Evolutionary conservation across 2,113 vertebrate species (phyloP).

Genomic region (Oncorhynchus nerka): DNA sequence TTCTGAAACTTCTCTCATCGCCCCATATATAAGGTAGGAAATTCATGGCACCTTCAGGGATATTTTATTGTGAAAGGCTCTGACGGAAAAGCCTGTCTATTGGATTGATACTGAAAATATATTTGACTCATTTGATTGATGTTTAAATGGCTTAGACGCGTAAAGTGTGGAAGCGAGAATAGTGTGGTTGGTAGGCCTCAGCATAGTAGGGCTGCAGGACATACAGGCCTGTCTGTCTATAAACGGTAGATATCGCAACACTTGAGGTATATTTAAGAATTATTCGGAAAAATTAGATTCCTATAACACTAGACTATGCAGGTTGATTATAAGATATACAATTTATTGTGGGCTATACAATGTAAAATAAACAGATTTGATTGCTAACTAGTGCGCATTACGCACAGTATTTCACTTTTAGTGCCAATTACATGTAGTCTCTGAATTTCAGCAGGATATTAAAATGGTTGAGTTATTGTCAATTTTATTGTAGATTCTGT

Average conservation of each 20-base stretch:
- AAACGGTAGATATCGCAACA: background rate
- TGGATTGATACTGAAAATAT: background rate
- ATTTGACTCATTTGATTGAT: conserved; percentile 4
- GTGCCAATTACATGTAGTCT: too few relatives aligned
- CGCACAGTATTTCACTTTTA: too few relatives aligned
- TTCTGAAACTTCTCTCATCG: conserved; percentile 27
- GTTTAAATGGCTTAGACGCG: conserved; percentile 20
- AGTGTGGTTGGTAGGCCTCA: background rate
- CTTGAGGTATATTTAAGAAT: background rate
- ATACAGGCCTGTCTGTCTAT: background rate
- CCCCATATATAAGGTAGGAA: conserved; percentile 53
- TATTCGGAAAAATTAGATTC: background rate
- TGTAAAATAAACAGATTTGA: too few relatives aligned
- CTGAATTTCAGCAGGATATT: too few relatives aligned
- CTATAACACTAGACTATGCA: background rate
- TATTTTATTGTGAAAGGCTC: background rate
- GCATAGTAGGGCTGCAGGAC: background rate
- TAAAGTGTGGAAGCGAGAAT: background rate
- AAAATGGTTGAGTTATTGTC: too few relatives aligned
- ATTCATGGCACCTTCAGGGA: background rate
- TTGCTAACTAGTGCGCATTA: too few relatives aligned
- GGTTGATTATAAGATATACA: background rate
- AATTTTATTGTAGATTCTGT: too few relatives aligned
- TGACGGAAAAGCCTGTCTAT: background rate
- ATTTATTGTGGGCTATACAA: too few relatives aligned